phyloP scores from a whole-genome alignment of 2,888 invertebrate species.

The Drosophila prostipennis region DNA sequence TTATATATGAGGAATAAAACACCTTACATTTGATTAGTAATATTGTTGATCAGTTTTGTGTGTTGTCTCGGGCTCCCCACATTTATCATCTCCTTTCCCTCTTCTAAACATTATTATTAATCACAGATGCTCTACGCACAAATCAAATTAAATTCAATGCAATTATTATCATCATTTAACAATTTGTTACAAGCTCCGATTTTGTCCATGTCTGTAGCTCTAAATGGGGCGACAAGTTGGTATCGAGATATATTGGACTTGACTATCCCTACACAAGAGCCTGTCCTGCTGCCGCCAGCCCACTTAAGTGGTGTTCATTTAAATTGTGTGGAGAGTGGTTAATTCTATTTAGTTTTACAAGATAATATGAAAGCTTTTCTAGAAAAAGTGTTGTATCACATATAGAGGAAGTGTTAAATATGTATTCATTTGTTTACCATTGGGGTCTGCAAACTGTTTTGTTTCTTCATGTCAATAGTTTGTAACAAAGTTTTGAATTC shows the following conservation, averaged over 20 bases:
- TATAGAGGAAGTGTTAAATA: conserved; percentile 80
- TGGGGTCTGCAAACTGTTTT: conserved; percentile 20
- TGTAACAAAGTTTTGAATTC: conserved; percentile 26
- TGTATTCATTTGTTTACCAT: conserved; percentile 53
- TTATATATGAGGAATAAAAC: conserved; percentile 74
- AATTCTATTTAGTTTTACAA: conserved; percentile 54
- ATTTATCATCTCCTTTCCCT: conserved; percentile 22
- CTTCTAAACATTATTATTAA: conserved; percentile 67
- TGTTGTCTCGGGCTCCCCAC: conserved; percentile 52
- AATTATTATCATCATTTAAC: conserved; percentile 76
- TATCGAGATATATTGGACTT: conserved; percentile 5
- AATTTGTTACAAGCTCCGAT: conserved; percentile 73
- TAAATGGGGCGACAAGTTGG: conserved; percentile 7
- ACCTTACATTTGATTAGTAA: conserved; percentile 73
- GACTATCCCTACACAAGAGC: conserved; percentile 6
- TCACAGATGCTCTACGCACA: conserved; percentile 77
- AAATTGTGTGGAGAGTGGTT: conserved; percentile 24
- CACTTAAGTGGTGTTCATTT: conserved; percentile 7
- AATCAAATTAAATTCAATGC: conserved; percentile 63
- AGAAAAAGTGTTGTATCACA: conserved; percentile 77
- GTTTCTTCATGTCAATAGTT: conserved; percentile 16
- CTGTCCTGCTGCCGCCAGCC: conserved; percentile 2
- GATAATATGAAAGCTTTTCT: conserved; percentile 73
- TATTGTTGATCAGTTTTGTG: conserved; percentile 60
- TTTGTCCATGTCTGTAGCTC: conserved; percentile 37